A percentile compares a stretch with the other conserved stretches of the same genome.
phyloP scores from a whole-genome alignment of 1,140 invertebrate genomes.

The Drosophila yakuba region DNA sequence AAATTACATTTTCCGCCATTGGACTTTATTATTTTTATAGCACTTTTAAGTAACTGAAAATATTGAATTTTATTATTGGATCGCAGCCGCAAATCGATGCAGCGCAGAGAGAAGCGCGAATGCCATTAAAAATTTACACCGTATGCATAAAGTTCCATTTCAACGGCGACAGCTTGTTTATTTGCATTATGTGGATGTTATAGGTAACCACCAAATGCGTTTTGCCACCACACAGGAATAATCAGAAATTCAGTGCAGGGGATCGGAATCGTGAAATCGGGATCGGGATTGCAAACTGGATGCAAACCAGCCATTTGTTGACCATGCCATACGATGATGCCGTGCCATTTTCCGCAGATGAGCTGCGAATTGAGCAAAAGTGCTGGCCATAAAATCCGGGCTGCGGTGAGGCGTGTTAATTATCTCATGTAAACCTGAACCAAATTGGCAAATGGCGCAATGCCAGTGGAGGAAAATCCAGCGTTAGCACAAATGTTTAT shows the following conservation, averaged over 20 bases:
- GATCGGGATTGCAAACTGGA: background rate
- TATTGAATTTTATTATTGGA: conserved; percentile 54
- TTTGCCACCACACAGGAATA: conserved; percentile 51
- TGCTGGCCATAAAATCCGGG: conserved; percentile 55
- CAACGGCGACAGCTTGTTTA: conserved; percentile 36
- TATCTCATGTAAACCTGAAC: conserved; percentile 57
- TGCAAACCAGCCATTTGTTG: conserved; percentile 7
- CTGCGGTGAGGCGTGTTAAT: conserved; percentile 50
- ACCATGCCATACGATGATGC: conserved; percentile 14
- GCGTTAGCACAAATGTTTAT: conserved; percentile 56
- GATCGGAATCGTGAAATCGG: background rate
- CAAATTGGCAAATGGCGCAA: conserved; percentile 38
- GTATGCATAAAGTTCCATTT: conserved; percentile 56
- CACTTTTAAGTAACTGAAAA: conserved; percentile 58
- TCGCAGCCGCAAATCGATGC: conserved; percentile 33
- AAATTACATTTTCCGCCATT: conserved; percentile 29
- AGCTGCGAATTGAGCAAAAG: conserved; percentile 46
- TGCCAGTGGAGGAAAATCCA: conserved; percentile 40
- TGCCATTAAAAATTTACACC: conserved; percentile 53
- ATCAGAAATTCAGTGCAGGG: conserved; percentile 21
- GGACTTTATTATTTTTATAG: conserved; percentile 38
- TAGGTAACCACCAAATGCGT: conserved; percentile 31
- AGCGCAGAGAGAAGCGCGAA: background rate
- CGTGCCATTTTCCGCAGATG: conserved; percentile 19
- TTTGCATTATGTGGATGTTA: conserved; percentile 43